Evolutionary conservation across 1,140 invertebrate genomes (phyloP), one percentile per base, ranked within the genome.

Genomic region (Campoletis sonorensis): DNA sequence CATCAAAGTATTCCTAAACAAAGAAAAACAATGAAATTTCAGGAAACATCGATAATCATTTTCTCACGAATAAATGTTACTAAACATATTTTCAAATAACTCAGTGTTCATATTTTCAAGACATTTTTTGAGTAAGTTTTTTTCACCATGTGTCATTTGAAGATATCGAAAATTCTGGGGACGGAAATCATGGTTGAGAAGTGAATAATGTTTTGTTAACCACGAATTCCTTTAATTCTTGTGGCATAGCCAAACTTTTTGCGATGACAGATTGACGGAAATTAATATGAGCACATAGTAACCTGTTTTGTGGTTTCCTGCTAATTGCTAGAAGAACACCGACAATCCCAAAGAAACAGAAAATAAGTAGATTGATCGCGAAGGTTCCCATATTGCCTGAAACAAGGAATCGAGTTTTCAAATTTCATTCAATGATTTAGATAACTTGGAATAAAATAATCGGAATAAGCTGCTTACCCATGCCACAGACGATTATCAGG

Each of bases 301-400:
- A 98, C 97, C 96, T 97, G 91, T 98, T 98, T 92, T 98, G 97
- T 58, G 97, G 97, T 92, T 98, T 97, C 87, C 97, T 94, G 3
- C 97, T 97, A 85, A 98, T 98, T 77, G 95, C 93, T 58, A 98
- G 93, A 72, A 98, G 93, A 85, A 97, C 94, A 79, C 93, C 93
- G 83, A 98, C 92, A 86, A 98, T 97, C 81, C 93, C 95, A 64
- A 96, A 91, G 70, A 98, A 92, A 85, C 97, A 95, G 23, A 95
- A 72, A 72, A 95, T 93, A 88, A 97, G 93, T 83, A 97, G 89
- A 80, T 96, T 93, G 71, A 94, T 94, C 76, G 94, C 95, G 84
- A 96, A 93, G 70, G 94, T 94, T 37, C 93, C 94, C 89, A 94
- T 94, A 81, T 94, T 93, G 72, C 91, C 92, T 91, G 72, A 23